Evolutionary conservation across 2,888 invertebrate genomes (phyloP), one percentile per base, ranked within the genome.

Genomic region (Lymantria dispar): DNA sequence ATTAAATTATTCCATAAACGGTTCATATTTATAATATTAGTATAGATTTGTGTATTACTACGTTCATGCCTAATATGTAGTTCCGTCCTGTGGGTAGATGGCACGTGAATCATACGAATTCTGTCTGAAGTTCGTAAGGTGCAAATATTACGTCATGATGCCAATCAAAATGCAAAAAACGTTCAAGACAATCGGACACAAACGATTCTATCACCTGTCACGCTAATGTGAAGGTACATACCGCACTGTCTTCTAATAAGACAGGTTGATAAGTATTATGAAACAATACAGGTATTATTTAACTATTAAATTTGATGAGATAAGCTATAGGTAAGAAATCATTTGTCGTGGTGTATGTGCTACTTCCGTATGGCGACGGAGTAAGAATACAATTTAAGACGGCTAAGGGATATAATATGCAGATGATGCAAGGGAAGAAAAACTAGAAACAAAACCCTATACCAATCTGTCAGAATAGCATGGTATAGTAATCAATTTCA

Each of bases 301-400:
- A 85, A 83, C 76, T 80, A 83, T 79, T 80, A 81, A 75, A 74
- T 68, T 73, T 63, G 77, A 74, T 79, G 68, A 74, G 64, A 22
- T 22, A 22, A 22, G 22, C 22, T n/a, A n/a, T n/a, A n/a, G n/a
- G n/a, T n/a, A n/a, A n/a, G n/a, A n/a, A n/a, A n/a, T n/a, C n/a
- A n/a, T n/a, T n/a, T n/a, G n/a, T n/a, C n/a, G n/a, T n/a, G n/a
- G n/a, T n/a, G n/a, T n/a, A n/a, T n/a, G n/a, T n/a, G n/a, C n/a
- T n/a, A n/a, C n/a, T n/a, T n/a, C n/a, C n/a, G n/a, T n/a, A n/a
- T n/a, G n/a, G n/a, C n/a, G n/a, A n/a, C n/a, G n/a, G n/a, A n/a
- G n/a, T n/a, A n/a, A n/a, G n/a, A n/a, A n/a, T n/a, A n/a, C n/a
- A n/a, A n/a, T n/a, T n/a, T n/a, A n/a, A n/a, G n/a, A n/a, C n/a